A percentile compares a stretch with the other conserved stretches of the same genome.
Conservation (phyloP, 2,113 vertebrate species). For the Mobula hypostoma region DNA sequence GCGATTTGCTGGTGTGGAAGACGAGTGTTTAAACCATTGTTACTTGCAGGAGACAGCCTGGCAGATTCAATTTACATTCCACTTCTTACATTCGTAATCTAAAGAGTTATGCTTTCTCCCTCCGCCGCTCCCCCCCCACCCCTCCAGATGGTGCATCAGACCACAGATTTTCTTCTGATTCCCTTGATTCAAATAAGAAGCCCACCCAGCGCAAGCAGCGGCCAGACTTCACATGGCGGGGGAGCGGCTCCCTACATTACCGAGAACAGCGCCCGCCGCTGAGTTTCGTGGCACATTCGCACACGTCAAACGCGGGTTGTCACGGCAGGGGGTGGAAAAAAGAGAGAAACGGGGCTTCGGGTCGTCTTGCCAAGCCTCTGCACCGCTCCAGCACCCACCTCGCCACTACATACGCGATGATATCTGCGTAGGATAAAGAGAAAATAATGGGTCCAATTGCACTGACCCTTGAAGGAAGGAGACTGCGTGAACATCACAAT, state of each 20-base stretch:
- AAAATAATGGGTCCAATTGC: background rate
- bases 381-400: background rate
- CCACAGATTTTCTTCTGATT: background rate
- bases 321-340: too few species aligned
- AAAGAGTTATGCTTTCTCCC: too few species aligned
- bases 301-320: background rate
- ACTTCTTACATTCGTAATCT: background rate
- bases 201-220: background rate
- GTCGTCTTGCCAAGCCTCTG: background rate
- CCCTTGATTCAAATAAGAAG: background rate
- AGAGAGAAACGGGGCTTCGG: background rate
- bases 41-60: background rate
- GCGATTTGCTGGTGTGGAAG: constrained; percentile 28
- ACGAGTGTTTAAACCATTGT: background rate
- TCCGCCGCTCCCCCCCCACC: background rate
- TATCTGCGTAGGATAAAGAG: background rate
- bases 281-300: background rate
- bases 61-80: background rate
- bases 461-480: background rate
- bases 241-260: background rate
- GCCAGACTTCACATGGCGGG: background rate
- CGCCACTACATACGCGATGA: background rate
- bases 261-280: background rate
- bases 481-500: background rate
- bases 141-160: background rate